These are phyloP conservation scores for Pangasius sanitwongsei DNA, from an alignment of 2,797 vertebrate species.

Conservation along the genomic window DNA sequence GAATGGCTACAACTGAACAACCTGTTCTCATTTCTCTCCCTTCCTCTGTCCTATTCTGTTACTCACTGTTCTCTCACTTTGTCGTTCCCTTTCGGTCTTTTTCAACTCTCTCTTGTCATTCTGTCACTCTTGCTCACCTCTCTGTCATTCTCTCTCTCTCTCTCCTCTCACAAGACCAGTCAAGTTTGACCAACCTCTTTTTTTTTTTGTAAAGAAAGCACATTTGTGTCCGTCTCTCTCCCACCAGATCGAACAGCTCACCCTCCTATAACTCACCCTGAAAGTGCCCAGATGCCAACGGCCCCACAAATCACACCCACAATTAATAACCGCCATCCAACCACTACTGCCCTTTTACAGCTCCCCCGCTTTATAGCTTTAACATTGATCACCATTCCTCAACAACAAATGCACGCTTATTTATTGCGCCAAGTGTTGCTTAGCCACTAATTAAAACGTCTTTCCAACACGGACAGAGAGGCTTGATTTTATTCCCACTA, in stretches of 20 bases:
- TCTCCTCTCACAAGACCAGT: not conserved
- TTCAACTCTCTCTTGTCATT: not conserved
- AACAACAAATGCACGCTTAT: slow-evolving; percentile 64
- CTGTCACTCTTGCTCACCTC: not conserved
- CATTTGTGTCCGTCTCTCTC: not conserved
- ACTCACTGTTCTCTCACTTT: not conserved
- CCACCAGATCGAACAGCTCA: not conserved
- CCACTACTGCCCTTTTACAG: slow-evolving; percentile 43
- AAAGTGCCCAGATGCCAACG: slow-evolving; percentile 40
- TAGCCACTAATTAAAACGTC: slow-evolving; percentile 72
- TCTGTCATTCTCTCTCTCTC: slow-evolving; percentile 2
- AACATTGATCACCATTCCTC: slow-evolving; percentile 63
- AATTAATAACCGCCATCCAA: slow-evolving; percentile 50
- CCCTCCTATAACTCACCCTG: slow-evolving; percentile 49
- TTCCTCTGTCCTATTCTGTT: not conserved
- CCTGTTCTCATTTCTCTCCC: slow-evolving; percentile 1
- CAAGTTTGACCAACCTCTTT: slow-evolving; percentile 26
- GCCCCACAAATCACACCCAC: slow-evolving; percentile 48
- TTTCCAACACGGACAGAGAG: slow-evolving; percentile 54
- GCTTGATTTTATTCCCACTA: slow-evolving; percentile 65
- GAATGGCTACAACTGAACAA: slow-evolving; percentile 37
- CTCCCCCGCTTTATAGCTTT: slow-evolving; percentile 54
- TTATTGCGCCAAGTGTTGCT: slow-evolving; percentile 63
- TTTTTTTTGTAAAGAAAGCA: slow-evolving; percentile 10
- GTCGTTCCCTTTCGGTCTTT: not conserved